Conservation (phyloP, 2,888 invertebrate species). For the Pristionchus entomophagus region DNA sequence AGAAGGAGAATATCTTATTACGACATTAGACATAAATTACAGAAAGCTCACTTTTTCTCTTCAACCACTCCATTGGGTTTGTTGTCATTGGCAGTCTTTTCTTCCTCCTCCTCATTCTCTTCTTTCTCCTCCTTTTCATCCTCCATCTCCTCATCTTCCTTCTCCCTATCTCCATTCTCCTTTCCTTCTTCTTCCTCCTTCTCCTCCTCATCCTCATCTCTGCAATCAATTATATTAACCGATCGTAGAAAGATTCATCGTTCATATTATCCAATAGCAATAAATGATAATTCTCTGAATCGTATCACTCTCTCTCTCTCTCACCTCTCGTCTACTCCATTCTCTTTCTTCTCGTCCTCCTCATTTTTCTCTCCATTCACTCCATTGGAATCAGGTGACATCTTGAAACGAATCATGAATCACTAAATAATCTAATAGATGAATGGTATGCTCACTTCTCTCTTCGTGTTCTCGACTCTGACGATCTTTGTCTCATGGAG, state of each 20-base stretch:
- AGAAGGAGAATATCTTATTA: not conserved
- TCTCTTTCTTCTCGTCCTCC: conserved; percentile 21
- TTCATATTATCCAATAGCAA: too few species aligned
- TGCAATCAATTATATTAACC: not conserved
- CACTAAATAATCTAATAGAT: too few species aligned
- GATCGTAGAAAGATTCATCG: too few species aligned
- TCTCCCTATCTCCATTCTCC: not conserved
- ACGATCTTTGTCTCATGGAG: conserved; percentile 53
- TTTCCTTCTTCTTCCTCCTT: conserved; percentile 31
- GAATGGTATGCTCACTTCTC: not conserved
- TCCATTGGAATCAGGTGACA: conserved; percentile 48
- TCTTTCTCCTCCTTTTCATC: not conserved
- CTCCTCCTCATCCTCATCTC: not conserved
- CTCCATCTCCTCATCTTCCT: not conserved
- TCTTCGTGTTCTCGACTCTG: conserved; percentile 51
- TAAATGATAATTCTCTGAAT: not conserved
- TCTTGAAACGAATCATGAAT: conserved; percentile 26
- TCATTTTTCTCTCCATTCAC: conserved; percentile 42
- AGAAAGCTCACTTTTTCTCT: not conserved
- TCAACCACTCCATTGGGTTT: not conserved
- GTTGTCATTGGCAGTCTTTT: not conserved
- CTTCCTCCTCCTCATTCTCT: not conserved
- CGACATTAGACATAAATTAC: too few species aligned
- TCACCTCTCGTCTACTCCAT: conserved; percentile 11
- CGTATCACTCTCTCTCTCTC: not conserved